Conservation (phyloP, 2,797 vertebrate genomes). For the Sebastes miniatus region DNA sequence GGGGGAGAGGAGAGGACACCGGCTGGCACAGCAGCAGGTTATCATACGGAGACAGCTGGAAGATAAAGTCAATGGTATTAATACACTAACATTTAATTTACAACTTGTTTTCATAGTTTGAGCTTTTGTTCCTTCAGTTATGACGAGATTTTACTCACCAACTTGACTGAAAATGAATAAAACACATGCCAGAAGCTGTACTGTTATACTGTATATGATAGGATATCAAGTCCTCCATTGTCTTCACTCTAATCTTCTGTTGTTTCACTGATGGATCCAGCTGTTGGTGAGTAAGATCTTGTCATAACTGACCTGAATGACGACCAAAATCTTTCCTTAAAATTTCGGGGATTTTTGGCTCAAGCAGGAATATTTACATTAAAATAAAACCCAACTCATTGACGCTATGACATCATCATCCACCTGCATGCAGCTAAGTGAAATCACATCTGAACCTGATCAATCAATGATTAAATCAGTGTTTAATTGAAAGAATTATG, state of each 20-base stretch:
- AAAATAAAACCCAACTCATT: background rate
- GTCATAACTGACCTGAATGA: background rate
- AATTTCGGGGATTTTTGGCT: background rate
- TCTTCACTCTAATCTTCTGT: background rate
- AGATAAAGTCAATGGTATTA: background rate
- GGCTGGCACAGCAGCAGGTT: slow-evolving; percentile 96
- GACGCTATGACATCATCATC: background rate
- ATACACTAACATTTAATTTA: background rate
- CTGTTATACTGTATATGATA: too few species aligned
- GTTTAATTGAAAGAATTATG: background rate
- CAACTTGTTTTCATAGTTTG: background rate
- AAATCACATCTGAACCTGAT: background rate
- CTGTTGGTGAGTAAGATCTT: background rate
- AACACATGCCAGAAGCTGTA: too few species aligned
- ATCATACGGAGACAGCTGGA: slow-evolving; percentile 92
- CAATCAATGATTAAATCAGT: background rate
- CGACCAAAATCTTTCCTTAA: background rate
- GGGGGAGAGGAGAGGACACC: slow-evolving; percentile 90
- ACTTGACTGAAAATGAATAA: too few species aligned
- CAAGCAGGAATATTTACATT: background rate
- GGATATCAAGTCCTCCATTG: background rate
- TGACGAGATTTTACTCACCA: background rate
- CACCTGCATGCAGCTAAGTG: background rate
- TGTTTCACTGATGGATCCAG: background rate
- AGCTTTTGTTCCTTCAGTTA: background rate